phyloP scores from a whole-genome alignment of 2,888 invertebrate genomes.

The Julus scandinavius region DNA sequence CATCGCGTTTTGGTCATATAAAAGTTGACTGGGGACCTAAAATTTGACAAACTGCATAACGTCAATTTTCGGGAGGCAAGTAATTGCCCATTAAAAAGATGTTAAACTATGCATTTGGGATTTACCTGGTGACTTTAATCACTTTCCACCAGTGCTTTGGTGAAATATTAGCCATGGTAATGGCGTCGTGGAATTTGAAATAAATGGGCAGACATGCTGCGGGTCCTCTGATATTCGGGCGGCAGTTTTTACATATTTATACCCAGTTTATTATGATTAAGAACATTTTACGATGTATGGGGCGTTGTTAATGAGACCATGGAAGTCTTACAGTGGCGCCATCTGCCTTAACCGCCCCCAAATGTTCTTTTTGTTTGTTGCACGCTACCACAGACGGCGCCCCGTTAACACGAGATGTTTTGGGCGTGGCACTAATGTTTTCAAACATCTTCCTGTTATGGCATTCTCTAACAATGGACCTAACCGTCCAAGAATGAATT shows the following conservation, averaged over 20 bases:
- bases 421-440: too few species aligned
- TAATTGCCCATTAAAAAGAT: slow-evolving; percentile 31
- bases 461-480: too few species aligned
- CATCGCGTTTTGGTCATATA: neutral
- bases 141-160: neutral
- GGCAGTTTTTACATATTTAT: neutral
- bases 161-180: slow-evolving; percentile 18
- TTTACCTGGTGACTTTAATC: slow-evolving; percentile 48
- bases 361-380: too few species aligned
- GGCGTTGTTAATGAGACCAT: neutral
- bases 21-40: slow-evolving; percentile 5
- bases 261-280: neutral
- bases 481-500: too few species aligned
- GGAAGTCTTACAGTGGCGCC: too few species aligned
- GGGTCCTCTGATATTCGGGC: neutral
- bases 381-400: too few species aligned
- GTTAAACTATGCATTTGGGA: slow-evolving; percentile 8
- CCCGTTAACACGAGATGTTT: too few species aligned
- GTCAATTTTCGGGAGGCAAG: slow-evolving; percentile 1
- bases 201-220: neutral
- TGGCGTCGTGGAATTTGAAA: slow-evolving; percentile 1
- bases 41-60: slow-evolving; percentile 43
- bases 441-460: too few species aligned
- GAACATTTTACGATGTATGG: neutral
- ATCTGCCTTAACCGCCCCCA: too few species aligned